A percentile compares a stretch with the other conserved stretches of the same genome.
Evolutionary conservation across 2,113 vertebrate species (phyloP).

Genomic region (Bungarus multicinctus): DNA sequence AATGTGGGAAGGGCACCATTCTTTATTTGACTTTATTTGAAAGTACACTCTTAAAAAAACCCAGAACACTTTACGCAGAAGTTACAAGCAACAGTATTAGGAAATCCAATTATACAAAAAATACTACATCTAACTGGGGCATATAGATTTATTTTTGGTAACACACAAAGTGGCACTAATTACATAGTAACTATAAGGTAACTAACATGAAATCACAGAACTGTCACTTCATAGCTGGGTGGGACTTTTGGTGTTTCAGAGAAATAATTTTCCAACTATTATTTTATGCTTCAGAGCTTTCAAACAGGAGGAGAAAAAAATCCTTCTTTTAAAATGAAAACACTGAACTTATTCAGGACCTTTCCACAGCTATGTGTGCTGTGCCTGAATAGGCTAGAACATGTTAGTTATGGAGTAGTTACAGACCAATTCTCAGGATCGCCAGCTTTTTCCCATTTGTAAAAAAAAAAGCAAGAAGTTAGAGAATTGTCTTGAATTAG

Average conservation of each 20-base stretch:
- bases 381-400: constrained; percentile 69
- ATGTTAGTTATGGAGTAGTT: constrained; percentile 78
- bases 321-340: constrained; percentile 60
- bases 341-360: constrained; percentile 58
- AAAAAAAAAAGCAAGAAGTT: constrained; percentile 76
- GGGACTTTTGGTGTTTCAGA: constrained; percentile 64
- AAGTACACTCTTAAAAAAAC: constrained; percentile 77
- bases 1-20: constrained; percentile 62
- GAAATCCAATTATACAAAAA: constrained; percentile 87
- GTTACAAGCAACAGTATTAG: constrained; percentile 82
- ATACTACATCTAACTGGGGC: constrained; percentile 79
- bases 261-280: constrained; percentile 61
- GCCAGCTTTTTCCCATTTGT: constrained; percentile 68
- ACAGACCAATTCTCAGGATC: constrained; percentile 76
- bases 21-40: constrained; percentile 77
- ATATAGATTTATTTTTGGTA: constrained; percentile 85
- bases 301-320: constrained; percentile 27
- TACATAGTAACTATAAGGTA: constrained; percentile 82
- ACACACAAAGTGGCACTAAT: constrained; percentile 84
- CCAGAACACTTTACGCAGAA: constrained; percentile 74
- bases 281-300: constrained; percentile 57
- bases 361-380: constrained; percentile 64
- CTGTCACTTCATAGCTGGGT: constrained; percentile 71
- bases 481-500: constrained; percentile 77
- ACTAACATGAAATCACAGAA: constrained; percentile 79